Evolutionary conservation across 1,140 invertebrate species (phyloP).

Genomic region (Trissolcus basalis): DNA sequence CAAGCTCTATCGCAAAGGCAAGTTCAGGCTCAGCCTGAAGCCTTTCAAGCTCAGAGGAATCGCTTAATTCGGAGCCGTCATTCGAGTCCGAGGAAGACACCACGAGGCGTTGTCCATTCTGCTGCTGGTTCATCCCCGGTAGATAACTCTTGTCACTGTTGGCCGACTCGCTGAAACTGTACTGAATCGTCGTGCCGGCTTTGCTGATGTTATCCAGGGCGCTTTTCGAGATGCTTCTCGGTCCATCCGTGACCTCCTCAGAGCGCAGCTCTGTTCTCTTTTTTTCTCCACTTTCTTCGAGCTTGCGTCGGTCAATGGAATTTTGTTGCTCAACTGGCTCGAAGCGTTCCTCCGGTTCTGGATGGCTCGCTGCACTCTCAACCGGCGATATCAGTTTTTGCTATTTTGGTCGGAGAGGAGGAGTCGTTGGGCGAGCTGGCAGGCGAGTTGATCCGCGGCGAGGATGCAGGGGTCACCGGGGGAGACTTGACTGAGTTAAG

Average conservation of each 20-base stretch:
- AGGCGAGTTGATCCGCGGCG: constrained; percentile 61
- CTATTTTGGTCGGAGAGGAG: constrained; percentile 35
- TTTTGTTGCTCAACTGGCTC: too few species aligned
- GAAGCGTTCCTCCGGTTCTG: constrained; percentile 9
- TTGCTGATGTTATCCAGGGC: constrained; percentile 83
- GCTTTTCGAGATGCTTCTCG: constrained; percentile 76
- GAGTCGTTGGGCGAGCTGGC: constrained; percentile 64
- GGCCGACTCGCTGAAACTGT: constrained; percentile 76
- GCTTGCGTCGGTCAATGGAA: constrained; percentile 7
- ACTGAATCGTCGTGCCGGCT: constrained; percentile 80
- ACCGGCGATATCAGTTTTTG: constrained; percentile 12
- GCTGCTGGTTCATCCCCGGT: constrained; percentile 73
- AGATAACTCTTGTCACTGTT: constrained; percentile 71
- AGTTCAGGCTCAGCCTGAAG: constrained; percentile 19
- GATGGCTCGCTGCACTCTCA: constrained; percentile 1
- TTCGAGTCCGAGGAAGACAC: constrained; percentile 20
- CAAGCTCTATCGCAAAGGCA: too few species aligned
- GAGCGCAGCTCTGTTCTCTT: constrained; percentile 17
- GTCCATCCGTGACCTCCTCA: constrained; percentile 65
- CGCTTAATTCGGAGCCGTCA: constrained; percentile 24
- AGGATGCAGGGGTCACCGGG: constrained; percentile 60
- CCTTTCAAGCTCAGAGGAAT: constrained; percentile 22
- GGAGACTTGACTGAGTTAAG: constrained; percentile 67
- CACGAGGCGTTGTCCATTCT: constrained; percentile 59
- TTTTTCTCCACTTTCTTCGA: constrained; percentile 21